Evolutionary conservation across 2,888 invertebrate genomes (phyloP).

Genomic region (Xestia sexstrigata): DNA sequence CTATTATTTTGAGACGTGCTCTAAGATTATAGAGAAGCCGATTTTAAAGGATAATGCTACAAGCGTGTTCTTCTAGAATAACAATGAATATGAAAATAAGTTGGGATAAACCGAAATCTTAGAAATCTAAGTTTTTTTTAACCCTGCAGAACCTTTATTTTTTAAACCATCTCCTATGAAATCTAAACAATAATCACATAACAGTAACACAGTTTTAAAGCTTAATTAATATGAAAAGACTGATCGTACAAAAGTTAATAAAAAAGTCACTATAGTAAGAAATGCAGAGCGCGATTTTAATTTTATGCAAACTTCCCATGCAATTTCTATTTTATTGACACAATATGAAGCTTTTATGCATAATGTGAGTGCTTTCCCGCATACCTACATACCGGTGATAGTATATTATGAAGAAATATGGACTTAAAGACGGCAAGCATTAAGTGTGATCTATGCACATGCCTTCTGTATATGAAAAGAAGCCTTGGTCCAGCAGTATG

Average conservation of each 20-base stretch:
- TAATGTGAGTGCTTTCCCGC: neutral
- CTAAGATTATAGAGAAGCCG: neutral
- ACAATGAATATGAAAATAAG: neutral
- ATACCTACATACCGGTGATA: neutral
- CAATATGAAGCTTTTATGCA: conserved; percentile 15
- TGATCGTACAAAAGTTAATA: neutral
- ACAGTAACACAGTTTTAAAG: neutral
- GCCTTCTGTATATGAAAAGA: neutral
- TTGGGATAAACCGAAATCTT: neutral
- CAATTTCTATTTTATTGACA: neutral
- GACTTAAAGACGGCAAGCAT: neutral
- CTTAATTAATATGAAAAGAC: neutral
- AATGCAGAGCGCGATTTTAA: conserved; percentile 19
- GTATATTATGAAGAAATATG: neutral
- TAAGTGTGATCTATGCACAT: neutral
- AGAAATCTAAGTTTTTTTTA: too few species aligned
- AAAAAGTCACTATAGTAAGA: neutral
- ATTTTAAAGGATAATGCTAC: conserved; percentile 3
- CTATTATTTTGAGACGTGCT: conserved; percentile 32
- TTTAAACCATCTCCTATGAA: neutral
- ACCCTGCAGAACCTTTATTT: too few species aligned
- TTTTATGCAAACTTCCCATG: neutral
- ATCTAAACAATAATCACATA: neutral
- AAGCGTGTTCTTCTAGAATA: conserved; percentile 11
- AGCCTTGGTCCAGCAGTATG: neutral